Evolutionary conservation across 1,140 invertebrate species (phyloP).

Genomic region (Zaprionus inermis): DNA sequence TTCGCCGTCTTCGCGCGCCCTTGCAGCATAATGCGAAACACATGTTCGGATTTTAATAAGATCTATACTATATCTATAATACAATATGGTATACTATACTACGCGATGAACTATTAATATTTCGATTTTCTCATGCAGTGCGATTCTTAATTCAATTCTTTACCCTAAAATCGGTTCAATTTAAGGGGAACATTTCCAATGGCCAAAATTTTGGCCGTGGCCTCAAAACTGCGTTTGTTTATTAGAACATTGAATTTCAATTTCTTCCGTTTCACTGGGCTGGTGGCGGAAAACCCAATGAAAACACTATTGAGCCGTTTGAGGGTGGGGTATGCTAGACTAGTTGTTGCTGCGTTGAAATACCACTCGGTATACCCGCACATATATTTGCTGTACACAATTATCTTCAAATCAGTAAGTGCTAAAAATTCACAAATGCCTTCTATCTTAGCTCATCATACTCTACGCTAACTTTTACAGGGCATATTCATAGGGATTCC

Average conservation of each 20-base stretch:
- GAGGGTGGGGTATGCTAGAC: neutral
- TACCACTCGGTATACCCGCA: too few relatives aligned
- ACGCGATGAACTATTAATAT: neutral
- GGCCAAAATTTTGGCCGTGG: conserved; percentile 39
- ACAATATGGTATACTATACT: neutral
- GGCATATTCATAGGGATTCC: conserved; percentile 11
- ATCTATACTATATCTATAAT: neutral
- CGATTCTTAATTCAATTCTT: conserved; percentile 2
- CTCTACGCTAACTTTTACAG: neutral
- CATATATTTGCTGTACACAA: too few relatives aligned
- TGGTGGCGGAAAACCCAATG: conserved; percentile 1
- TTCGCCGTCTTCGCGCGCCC: conserved; percentile 34
- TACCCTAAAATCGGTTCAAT: neutral
- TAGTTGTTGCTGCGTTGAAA: neutral
- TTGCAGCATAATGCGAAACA: conserved; percentile 25
- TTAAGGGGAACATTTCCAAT: conserved; percentile 23
- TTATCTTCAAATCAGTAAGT: neutral
- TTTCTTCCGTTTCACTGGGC: conserved; percentile 53
- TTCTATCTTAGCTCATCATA: neutral
- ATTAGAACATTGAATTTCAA: conserved; percentile 58
- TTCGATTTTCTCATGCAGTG: neutral
- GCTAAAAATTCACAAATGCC: too few relatives aligned
- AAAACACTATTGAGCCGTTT: neutral
- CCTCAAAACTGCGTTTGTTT: conserved; percentile 44
- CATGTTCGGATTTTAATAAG: neutral